phyloP scores from a whole-genome alignment of 2,888 invertebrate genomes.

The Crocallis elinguaria region DNA sequence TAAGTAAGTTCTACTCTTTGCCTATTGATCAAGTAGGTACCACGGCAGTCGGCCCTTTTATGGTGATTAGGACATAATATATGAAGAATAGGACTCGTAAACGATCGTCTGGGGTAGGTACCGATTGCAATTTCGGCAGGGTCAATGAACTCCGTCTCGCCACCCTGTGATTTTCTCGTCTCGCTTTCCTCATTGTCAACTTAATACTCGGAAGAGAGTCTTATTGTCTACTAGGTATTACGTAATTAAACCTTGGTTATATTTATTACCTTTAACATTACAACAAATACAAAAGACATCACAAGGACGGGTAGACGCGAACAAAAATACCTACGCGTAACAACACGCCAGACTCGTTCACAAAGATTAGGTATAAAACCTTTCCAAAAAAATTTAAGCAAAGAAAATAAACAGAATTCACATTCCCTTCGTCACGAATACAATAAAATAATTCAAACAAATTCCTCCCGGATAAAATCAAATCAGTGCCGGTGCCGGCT shows the following conservation, averaged over 20 bases:
- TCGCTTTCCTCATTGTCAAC: background rate
- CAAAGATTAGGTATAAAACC: no score
- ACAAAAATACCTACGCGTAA: no score
- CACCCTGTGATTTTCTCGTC: slow-evolving; percentile 1
- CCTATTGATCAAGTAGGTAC: no score
- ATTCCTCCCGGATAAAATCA: slow-evolving; percentile 58
- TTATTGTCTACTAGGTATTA: background rate
- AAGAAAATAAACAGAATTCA: background rate
- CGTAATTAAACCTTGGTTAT: no score
- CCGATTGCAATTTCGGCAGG: slow-evolving; percentile 6
- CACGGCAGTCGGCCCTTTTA: no score
- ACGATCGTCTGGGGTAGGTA: slow-evolving; percentile 3
- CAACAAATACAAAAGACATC: no score
- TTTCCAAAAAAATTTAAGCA: no score
- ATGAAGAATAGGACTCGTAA: background rate
- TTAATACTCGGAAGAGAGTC: background rate
- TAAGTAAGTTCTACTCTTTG: no score
- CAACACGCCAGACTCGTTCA: no score
- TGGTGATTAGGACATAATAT: slow-evolving; percentile 3
- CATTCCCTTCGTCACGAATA: slow-evolving; percentile 14
- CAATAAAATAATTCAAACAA: slow-evolving; percentile 29
- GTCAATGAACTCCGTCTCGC: slow-evolving; percentile 13
- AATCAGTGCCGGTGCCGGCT: slow-evolving; percentile 65
- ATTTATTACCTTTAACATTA: no score
- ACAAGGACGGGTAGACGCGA: no score